Evolutionary conservation across 1,140 invertebrate species (phyloP).

Genomic region (Micrasema minimum): DNA sequence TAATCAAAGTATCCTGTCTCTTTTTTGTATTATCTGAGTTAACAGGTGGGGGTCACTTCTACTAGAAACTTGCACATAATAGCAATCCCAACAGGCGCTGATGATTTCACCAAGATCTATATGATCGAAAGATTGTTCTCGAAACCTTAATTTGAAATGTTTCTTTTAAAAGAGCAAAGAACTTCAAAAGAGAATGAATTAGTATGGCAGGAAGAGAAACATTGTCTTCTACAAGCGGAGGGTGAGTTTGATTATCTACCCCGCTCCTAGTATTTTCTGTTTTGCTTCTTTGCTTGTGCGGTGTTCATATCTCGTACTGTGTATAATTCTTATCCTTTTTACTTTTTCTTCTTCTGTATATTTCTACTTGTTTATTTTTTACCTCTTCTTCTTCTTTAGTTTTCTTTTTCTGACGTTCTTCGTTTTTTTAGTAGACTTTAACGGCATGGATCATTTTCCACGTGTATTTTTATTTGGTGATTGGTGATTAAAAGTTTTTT

Average conservation of each 20-base stretch:
- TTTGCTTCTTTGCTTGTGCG: conserved; percentile 36
- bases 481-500: no score
- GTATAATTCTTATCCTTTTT: conserved; percentile 5
- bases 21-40: conserved; percentile 50
- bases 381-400: not conserved
- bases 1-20: no score
- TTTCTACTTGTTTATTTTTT: conserved; percentile 1
- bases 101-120: conserved; percentile 15
- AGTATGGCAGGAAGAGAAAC: no score
- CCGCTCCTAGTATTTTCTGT: conserved; percentile 33
- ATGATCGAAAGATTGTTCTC: conserved; percentile 14
- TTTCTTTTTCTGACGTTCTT: not conserved
- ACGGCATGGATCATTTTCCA: no score
- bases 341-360: no score
- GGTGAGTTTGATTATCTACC: conserved; percentile 39
- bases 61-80: conserved; percentile 15
- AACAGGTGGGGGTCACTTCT: conserved; percentile 53
- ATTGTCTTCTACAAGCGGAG: conserved; percentile 43
- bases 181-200: conserved; percentile 10
- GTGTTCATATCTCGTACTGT: conserved; percentile 2
- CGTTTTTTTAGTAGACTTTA: conserved; percentile 11
- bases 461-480: no score
- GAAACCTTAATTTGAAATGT: conserved; percentile 3
- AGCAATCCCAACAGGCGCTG: no score
- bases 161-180: conserved; percentile 10